Percentiles rank a stretch among this genome's conserved stretches.
These are phyloP conservation scores for Conistra vaccinii DNA, from an alignment of 2,888 invertebrate genomes.

Conservation along the genomic window DNA sequence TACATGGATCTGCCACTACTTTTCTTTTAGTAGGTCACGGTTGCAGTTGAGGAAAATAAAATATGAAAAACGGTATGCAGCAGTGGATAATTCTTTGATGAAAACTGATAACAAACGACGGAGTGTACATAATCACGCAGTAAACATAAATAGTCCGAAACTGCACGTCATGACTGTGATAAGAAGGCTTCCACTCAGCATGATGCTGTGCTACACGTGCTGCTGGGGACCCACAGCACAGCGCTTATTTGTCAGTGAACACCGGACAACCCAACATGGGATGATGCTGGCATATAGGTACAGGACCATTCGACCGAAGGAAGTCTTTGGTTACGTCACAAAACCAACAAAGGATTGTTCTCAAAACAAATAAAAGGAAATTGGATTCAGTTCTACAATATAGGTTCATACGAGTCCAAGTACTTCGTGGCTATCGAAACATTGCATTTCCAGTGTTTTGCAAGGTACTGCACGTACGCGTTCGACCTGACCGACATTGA, in stretches of 20 bases:
- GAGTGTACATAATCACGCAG: not conserved
- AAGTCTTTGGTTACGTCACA: not conserved
- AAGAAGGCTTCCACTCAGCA: no score
- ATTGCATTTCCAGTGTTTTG: conserved; percentile 46
- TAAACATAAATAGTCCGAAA: no score
- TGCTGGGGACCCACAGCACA: no score
- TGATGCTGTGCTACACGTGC: no score
- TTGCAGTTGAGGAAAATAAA: not conserved
- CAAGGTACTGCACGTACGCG: conserved; percentile 45
- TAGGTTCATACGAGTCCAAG: conserved; percentile 3
- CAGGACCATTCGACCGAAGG: no score
- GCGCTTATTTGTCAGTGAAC: no score
- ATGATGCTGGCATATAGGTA: not conserved
- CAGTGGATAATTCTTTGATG: not conserved
- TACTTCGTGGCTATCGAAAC: conserved; percentile 21
- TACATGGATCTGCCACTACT: not conserved
- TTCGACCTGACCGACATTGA: conserved; percentile 41
- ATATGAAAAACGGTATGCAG: not conserved
- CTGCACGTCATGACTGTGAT: no score
- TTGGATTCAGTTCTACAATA: conserved; percentile 25
- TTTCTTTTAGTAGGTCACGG: not conserved
- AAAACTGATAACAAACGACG: not conserved
- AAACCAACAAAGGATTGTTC: not conserved
- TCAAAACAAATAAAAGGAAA: not conserved
- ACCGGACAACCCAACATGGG: no score